Evolutionary conservation across 2,797 vertebrate species (phyloP).

Genomic region (Acanthis flammea): DNA sequence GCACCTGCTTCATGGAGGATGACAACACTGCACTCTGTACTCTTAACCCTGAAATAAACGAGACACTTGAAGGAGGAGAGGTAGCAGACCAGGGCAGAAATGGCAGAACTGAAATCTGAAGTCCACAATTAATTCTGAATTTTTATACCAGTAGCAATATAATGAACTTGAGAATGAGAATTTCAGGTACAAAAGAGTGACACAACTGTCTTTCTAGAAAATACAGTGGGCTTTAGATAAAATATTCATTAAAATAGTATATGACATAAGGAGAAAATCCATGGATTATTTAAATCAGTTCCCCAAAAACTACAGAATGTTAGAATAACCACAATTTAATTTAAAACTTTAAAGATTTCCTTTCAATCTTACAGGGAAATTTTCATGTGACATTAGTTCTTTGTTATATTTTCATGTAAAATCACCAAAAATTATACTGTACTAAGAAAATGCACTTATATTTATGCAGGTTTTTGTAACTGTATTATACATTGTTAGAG

Average conservation of each 20-base stretch:
- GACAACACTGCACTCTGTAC: too few species aligned
- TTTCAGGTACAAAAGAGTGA: background rate
- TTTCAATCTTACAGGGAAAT: background rate
- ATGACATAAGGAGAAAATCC: background rate
- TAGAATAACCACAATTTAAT: background rate
- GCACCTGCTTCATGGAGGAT: background rate
- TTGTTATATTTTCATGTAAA: background rate
- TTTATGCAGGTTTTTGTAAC: background rate
- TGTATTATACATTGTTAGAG: background rate
- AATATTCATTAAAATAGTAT: background rate
- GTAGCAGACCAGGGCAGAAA: background rate
- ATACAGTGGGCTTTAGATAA: fast-evolving
- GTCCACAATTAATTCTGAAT: background rate
- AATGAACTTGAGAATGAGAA: background rate
- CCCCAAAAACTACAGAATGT: background rate
- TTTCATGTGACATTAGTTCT: background rate
- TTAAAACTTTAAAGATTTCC: background rate
- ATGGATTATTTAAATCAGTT: background rate
- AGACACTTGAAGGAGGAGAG: background rate
- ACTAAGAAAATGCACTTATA: background rate
- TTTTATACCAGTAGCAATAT: background rate
- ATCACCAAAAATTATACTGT: background rate
- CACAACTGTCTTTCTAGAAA: background rate
- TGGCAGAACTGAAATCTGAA: background rate
- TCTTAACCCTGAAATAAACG: background rate